Evolutionary conservation across 2,113 vertebrate genomes (phyloP).

Genomic region (Anguilla japonica): DNA sequence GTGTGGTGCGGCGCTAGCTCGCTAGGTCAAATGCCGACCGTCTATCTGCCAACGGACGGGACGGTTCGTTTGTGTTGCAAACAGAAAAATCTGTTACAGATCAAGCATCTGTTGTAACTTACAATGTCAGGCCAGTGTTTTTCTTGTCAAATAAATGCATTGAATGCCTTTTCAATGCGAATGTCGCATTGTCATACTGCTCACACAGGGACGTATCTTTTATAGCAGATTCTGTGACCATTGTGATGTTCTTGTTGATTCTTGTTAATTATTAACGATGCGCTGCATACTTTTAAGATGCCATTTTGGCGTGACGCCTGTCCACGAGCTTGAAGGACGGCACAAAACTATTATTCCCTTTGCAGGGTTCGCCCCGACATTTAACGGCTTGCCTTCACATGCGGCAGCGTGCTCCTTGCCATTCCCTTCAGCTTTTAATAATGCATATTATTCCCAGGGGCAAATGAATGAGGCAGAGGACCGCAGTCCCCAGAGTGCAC

Average conservation of each 20-base stretch:
- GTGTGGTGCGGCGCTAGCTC: not conserved
- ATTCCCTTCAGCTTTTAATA: conserved; percentile 46
- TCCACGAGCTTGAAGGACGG: not conserved
- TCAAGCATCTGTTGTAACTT: not conserved
- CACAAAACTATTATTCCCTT: not conserved
- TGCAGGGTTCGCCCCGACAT: not conserved
- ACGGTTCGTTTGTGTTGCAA: not conserved
- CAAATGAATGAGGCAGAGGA: conserved; percentile 27
- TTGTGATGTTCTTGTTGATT: not conserved
- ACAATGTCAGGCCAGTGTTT: not conserved
- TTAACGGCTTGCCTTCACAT: not conserved
- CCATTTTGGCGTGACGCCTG: conserved; percentile 11
- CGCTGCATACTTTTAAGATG: not conserved
- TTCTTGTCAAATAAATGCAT: not conserved
- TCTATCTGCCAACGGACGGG: not conserved
- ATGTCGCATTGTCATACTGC: not conserved
- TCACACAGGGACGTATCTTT: not conserved
- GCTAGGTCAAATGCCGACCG: not conserved
- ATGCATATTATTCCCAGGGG: conserved; percentile 44
- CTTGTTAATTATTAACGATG: conserved; percentile 43
- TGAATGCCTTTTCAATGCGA: not conserved
- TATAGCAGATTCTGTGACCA: not conserved
- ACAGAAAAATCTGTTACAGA: not conserved
- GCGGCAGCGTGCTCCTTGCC: conserved; percentile 11
- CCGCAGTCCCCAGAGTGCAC: conserved; percentile 39